phyloP scores from a whole-genome alignment of 2,797 vertebrate species.

The Odontamblyopus lacepedii region DNA sequence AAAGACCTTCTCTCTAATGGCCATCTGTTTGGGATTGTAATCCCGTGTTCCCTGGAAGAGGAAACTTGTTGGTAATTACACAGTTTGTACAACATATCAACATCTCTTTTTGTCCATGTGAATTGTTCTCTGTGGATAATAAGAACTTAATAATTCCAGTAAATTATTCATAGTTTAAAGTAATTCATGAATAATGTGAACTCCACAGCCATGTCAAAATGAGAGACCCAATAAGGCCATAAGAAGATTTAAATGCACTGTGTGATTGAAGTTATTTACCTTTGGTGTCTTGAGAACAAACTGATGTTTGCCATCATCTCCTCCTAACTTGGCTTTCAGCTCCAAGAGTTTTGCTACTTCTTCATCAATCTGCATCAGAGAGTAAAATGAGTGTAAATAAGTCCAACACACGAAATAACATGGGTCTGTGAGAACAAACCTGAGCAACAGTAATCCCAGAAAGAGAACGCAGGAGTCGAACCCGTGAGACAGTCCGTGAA shows the following conservation, averaged over 20 bases:
- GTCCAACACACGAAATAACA: background rate
- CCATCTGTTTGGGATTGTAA: slow-evolving; percentile 90
- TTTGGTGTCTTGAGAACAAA: slow-evolving; percentile 98
- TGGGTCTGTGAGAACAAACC: slow-evolving; percentile 57
- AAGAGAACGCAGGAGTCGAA: slow-evolving; percentile 41
- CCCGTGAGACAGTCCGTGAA: slow-evolving; percentile 30
- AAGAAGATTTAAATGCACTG: background rate
- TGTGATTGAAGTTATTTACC: slow-evolving; percentile 69
- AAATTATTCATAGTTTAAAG: no score
- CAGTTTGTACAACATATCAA: background rate
- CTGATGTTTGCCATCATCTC: slow-evolving; percentile 88
- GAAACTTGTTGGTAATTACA: background rate
- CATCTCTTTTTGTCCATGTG: background rate
- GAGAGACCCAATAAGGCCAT: background rate
- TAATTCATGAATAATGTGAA: background rate
- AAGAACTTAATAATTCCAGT: background rate
- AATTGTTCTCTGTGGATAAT: background rate
- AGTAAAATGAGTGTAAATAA: slow-evolving; percentile 4
- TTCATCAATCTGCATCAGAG: slow-evolving; percentile 85
- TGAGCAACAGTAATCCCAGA: slow-evolving; percentile 72
- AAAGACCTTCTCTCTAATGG: slow-evolving; percentile 91
- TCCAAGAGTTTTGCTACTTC: slow-evolving; percentile 89
- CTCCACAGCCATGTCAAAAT: background rate
- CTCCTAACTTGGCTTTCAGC: slow-evolving; percentile 87
- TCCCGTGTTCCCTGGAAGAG: slow-evolving; percentile 90